Evolutionary conservation across 2,888 invertebrate species (phyloP).

Genomic region (Philopedon plagiatum): DNA sequence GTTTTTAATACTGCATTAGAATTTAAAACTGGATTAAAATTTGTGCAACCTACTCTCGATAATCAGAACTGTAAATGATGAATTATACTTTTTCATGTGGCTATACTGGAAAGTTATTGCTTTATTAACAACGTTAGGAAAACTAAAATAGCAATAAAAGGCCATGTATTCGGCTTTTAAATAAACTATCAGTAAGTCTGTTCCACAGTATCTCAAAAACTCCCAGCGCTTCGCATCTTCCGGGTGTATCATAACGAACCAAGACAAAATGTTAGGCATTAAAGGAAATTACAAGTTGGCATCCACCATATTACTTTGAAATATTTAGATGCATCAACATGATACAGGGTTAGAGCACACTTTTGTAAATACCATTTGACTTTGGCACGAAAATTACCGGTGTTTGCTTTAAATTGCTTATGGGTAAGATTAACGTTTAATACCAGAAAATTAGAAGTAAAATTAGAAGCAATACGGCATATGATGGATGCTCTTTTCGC

Average conservation of each 20-base stretch:
- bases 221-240: constrained; percentile 29
- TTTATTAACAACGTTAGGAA: no score
- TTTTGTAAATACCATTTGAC: constrained; percentile 31
- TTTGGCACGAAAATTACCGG: constrained; percentile 20
- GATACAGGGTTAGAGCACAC: constrained; percentile 27
- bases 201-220: constrained; percentile 33
- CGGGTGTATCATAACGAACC: constrained; percentile 45
- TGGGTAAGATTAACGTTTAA: constrained; percentile 2
- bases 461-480: no score
- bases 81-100: no score
- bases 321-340: constrained; percentile 42
- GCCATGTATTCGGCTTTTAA: no score
- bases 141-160: no score
- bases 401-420: constrained; percentile 21
- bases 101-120: no score
- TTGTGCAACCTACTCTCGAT: no score
- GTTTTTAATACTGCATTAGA: no score
- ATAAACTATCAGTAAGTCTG: no score
- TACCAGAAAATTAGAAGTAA: not conserved
- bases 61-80: no score
- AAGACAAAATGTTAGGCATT: constrained; percentile 55
- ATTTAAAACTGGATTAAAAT: no score
- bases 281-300: constrained; percentile 55
- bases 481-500: not conserved
- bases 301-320: constrained; percentile 45